Evolutionary conservation across 2,888 invertebrate genomes (phyloP).

Genomic region (Panzeria rudis): DNA sequence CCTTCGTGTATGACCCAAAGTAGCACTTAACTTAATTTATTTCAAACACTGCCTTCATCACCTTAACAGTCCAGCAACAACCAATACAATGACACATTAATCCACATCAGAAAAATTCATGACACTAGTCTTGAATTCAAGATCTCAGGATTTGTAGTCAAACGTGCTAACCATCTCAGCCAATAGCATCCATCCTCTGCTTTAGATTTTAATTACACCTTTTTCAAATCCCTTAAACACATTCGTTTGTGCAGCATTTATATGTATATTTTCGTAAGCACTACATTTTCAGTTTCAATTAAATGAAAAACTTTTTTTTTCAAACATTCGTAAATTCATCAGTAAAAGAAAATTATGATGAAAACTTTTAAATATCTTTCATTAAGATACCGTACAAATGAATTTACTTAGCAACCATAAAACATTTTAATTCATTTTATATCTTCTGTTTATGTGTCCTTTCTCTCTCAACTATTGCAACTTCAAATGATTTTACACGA

Average conservation of each 20-base stretch:
- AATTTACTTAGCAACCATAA: conserved; percentile 54
- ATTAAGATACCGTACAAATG: conserved; percentile 47
- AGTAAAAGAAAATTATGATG: conserved; percentile 30
- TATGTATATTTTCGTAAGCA: neutral
- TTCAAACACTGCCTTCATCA: too few species aligned
- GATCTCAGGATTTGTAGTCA: too few species aligned
- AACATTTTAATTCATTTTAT: conserved; percentile 46
- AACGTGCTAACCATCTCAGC: too few species aligned
- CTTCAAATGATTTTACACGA: conserved; percentile 16
- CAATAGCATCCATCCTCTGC: too few species aligned
- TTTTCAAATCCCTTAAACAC: neutral
- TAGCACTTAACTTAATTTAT: too few species aligned
- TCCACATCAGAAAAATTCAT: too few species aligned
- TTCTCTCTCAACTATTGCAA: neutral
- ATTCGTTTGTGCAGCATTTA: neutral
- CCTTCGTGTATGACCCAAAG: too few species aligned
- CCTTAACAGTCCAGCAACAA: too few species aligned
- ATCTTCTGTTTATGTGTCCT: neutral
- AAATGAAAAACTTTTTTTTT: conserved; percentile 1
- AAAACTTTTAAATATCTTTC: conserved; percentile 37
- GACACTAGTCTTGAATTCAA: too few species aligned
- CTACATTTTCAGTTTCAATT: neutral
- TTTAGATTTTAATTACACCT: neutral
- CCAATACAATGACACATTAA: too few species aligned
- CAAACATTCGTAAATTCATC: neutral